Base-by-base conservation (phyloP, 2,888 invertebrate species). In the Nomada ferruginata region DNA sequence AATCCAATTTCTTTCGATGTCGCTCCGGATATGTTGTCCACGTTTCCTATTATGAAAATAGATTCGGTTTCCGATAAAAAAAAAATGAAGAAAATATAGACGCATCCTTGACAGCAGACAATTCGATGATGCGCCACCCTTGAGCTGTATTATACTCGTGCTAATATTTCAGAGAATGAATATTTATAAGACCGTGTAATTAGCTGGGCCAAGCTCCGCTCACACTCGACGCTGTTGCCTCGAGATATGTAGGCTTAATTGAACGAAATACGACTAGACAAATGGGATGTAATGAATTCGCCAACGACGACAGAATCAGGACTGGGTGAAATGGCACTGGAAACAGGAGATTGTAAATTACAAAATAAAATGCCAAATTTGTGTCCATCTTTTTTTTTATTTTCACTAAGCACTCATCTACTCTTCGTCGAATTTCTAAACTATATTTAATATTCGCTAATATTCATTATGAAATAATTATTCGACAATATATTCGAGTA, bases 201-300 rank as follows among this genome's bases (percentile, higher is more conserved):
- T 52, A n/a, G 20, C 4, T 53, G 79, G 70, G 23, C 26, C 59
- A 52, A 47, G 29, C n/a, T 47, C 47, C 15, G 47, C 47, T 13
- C 47, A 47, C 57, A 13, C 26, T 9, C 11, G 23, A 57, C 20
- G 23, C 20, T 23, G 57, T 57, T 23, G 20, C 53, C 36, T 36
- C 36, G 36, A 36, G 36, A 36, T 36, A 36, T 36, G n/a, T 77
- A 76, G 65, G 53, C 52, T 86, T 86, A 84, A 86, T 76, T 72
- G 77, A 83, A 64, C 61, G 63, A 68, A 63, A 53, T 65, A 65
- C 68, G 59, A 68, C 47, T 53, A 65, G 66, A 79, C 68, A 76
- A 76, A 79, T 79, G 70, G 65, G 70, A 75, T 78, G 78, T 52
- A 69, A 60, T 47, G 55, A 42, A 81, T 86, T 82, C 72, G 77